These are phyloP conservation scores for Loris lydekkerianus DNA, from an alignment of 2,797 vertebrate species.

Conservation along the genomic window DNA sequence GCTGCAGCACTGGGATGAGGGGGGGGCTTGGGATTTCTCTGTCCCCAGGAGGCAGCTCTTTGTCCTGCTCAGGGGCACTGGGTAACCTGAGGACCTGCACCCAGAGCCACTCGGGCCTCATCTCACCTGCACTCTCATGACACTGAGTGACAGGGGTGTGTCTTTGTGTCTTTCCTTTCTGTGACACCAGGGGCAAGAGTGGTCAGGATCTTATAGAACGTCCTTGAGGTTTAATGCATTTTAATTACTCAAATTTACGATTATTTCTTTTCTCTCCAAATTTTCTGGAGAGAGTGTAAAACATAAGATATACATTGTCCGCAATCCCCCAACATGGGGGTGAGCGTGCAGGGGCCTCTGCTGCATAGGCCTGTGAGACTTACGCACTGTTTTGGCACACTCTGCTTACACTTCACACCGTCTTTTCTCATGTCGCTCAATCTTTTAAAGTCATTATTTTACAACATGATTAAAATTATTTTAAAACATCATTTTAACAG, in stretches of 20 bases:
- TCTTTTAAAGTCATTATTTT: neutral
- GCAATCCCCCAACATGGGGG: neutral
- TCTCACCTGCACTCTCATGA: neutral
- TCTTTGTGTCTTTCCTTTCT: neutral
- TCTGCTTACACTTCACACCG: neutral
- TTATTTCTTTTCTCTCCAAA: neutral
- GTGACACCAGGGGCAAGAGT: accelerated
- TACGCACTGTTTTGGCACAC: neutral
- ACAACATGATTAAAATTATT: neutral
- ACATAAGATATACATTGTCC: neutral
- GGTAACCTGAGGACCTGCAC: no score
- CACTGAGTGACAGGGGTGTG: neutral
- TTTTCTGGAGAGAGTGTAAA: neutral
- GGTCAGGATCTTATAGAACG: neutral
- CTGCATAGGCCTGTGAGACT: neutral
- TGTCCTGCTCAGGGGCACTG: accelerated
- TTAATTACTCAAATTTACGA: neutral
- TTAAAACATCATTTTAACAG: neutral
- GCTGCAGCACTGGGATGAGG: no score
- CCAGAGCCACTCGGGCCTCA: no score
- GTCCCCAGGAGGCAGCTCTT: no score
- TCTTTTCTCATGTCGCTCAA: neutral
- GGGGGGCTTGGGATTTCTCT: neutral
- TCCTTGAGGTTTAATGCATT: neutral
- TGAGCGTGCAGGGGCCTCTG: no score